phyloP scores from a whole-genome alignment of 2,113 vertebrate genomes.

The Colius striatus region DNA sequence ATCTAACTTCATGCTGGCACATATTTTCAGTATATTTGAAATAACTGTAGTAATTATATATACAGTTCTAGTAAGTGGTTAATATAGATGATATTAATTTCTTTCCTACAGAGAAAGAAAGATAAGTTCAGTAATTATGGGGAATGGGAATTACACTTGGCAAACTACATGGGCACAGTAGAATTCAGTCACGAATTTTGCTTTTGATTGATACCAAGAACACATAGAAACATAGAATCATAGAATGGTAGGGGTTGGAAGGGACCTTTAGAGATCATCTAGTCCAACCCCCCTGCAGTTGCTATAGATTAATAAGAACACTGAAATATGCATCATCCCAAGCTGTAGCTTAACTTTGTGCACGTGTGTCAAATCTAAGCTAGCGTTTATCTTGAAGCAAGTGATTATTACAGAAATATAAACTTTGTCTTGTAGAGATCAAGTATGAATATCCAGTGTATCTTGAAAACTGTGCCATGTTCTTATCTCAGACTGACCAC shows the following conservation, averaged over 20 bases:
- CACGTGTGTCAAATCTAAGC: neutral
- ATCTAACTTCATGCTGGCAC: neutral
- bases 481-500: neutral
- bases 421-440: neutral
- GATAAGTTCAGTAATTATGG: constrained; percentile 7
- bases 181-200: constrained; percentile 19
- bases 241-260: no score
- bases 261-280: no score
- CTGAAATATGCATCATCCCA: neutral
- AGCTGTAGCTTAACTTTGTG: neutral
- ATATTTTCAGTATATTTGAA: neutral
- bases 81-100: neutral
- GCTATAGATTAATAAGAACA: neutral
- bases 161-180: neutral
- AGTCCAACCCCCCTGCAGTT: no score
- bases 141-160: constrained; percentile 19
- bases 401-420: neutral
- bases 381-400: neutral
- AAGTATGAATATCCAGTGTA: neutral
- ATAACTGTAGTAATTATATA: constrained; percentile 2
- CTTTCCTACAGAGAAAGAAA: constrained; percentile 1
- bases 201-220: constrained; percentile 32
- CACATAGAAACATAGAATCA: no score
- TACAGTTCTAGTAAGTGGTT: constrained; percentile 1
- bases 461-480: neutral